Base-by-base conservation (phyloP, 2,888 invertebrate species). In the Helleia helle region DNA sequence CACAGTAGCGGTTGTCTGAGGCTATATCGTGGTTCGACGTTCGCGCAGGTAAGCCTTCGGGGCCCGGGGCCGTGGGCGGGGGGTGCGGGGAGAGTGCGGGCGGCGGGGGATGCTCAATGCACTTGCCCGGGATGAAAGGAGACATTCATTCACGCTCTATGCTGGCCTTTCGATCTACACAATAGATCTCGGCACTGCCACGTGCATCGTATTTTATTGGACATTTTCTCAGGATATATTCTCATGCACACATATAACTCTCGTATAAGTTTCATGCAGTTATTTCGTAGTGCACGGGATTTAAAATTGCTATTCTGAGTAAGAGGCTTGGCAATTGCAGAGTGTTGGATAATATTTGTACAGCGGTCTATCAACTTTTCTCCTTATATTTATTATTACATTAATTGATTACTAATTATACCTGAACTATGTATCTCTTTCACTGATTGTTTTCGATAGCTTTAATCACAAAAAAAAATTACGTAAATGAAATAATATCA, bases 21-120 rank as follows among this genome's bases (percentile, higher is more conserved):
- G 68, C 70, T 69, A 59, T 57, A 63, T 57, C 57, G 58, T 49
- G 51, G 59, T 58, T 58, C 61, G 56, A 46, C 60, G 63, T 62
- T 48, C 53, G 62, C 62, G 71, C 77, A 77, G 80, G 77, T 77
- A 77, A 75, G 67, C 75, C 75, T 77, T 56, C 65, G 54, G 40
- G 46, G 18, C 37, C 22, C 40, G 38, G 39, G 27, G 22, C 39
- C 36, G 52, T 50, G 46, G 51, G 53, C 50, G 50, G 49, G 38
- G 47, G 42, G 39, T 44, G 22, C 52, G 41, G 44, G 42, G 46
- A 42, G 39, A 40, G 46, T 30, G 17, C 30, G 14, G 14, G 30
- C 30, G 14, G 41, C 6, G 9, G 6, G 50, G 50, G 49, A 47
- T 56, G 50, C 59, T 61, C 59, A 63, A 65, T 69, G 71, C 74